Percentiles rank a stretch among this genome's conserved stretches.
Conservation (phyloP, 2,797 vertebrate species). For the Menidia menidia region DNA sequence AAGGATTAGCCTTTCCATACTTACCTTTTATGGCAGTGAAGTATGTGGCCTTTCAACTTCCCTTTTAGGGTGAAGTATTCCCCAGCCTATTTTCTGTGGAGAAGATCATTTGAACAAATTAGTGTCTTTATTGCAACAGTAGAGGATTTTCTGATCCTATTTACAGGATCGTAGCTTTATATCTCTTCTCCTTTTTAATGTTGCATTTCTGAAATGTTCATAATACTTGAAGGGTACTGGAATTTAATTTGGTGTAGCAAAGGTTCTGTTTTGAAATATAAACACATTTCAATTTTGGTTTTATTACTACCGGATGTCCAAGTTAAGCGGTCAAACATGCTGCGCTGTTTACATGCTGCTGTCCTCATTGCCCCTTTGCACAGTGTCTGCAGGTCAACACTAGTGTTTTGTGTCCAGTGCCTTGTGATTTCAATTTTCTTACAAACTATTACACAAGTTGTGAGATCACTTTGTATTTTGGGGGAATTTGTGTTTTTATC, state of each 20-base stretch:
- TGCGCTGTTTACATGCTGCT: conserved; percentile 40
- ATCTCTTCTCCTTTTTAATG: conserved; percentile 8
- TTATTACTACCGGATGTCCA: conserved; percentile 41
- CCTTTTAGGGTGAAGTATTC: conserved; percentile 58
- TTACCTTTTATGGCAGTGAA: conserved; percentile 57
- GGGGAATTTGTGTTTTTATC: conserved; percentile 1
- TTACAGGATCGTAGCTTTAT: background rate
- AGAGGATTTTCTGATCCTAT: background rate
- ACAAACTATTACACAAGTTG: background rate
- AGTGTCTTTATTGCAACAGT: conserved; percentile 23
- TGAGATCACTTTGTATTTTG: conserved; percentile 4
- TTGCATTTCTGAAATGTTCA: conserved; percentile 29
- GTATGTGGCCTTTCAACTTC: conserved; percentile 43
- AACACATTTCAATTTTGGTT: conserved; percentile 52
- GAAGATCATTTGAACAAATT: conserved; percentile 34
- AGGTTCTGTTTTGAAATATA: conserved; percentile 39
- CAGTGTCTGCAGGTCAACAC: conserved; percentile 1
- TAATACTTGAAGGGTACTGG: conserved; percentile 5
- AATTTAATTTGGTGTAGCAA: conserved; percentile 21
- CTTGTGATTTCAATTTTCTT: conserved; percentile 25
- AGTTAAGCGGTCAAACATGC: conserved; percentile 20
- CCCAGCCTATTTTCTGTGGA: conserved; percentile 10
- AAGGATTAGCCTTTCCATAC: conserved; percentile 37
- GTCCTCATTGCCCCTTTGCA: conserved; percentile 10
- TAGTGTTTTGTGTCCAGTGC: conserved; percentile 17